A percentile compares a stretch with the other conserved stretches of the same genome.
phyloP scores from a whole-genome alignment of 2,113 vertebrate genomes.

The Campylomormyrus tamandua region DNA sequence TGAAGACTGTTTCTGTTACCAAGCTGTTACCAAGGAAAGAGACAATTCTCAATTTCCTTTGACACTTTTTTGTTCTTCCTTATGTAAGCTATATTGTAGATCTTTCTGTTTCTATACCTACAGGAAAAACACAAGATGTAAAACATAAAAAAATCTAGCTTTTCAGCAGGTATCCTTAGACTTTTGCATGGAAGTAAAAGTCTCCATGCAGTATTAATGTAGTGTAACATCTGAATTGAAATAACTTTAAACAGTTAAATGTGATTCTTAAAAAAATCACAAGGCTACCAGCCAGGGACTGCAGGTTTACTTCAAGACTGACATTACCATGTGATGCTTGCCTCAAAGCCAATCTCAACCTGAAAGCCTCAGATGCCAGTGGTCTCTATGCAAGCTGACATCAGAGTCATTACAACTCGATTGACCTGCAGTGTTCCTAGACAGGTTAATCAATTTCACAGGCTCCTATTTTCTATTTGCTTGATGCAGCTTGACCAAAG shows the following conservation, averaged over 20 bases:
- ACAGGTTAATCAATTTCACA: conserved; percentile 23
- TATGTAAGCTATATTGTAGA: neutral
- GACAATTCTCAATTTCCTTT: neutral
- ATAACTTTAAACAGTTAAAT: neutral
- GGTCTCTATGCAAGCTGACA: conserved; percentile 13
- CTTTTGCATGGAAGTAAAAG: neutral
- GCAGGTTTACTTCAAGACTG: neutral
- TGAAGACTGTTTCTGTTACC: neutral
- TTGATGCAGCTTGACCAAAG: neutral
- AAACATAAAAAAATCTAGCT: neutral
- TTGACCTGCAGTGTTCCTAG: conserved; percentile 14
- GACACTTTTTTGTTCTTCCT: neutral
- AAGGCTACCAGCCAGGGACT: neutral
- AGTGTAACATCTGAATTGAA: neutral
- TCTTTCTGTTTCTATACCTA: no score
- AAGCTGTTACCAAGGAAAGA: neutral
- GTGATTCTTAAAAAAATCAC: neutral
- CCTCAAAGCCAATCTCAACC: neutral
- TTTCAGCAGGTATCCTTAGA: neutral
- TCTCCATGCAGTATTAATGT: neutral
- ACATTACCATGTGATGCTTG: neutral
- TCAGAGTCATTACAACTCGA: conserved; percentile 17
- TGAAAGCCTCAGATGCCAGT: neutral
- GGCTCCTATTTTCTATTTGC: neutral
- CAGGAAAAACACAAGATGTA: neutral